Base-by-base conservation (phyloP, 2,113 vertebrate species). In the Megalops atlanticus region DNA sequence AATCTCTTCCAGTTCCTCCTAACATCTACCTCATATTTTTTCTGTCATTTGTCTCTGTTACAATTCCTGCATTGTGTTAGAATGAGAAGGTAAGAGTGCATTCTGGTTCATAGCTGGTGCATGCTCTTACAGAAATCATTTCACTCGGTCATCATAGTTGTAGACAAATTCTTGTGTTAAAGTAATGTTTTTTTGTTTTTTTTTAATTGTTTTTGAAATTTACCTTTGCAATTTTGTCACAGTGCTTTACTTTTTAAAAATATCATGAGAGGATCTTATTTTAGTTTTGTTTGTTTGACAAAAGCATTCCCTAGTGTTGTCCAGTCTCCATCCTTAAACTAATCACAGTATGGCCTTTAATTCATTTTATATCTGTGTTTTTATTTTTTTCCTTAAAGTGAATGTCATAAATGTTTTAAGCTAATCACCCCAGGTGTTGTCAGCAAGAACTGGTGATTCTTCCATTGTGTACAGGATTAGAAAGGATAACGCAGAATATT, bases 1-100 rank as follows among this genome's bases (percentile, higher is more conserved):
- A 93, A 92, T 92, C 87, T 93, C 89, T 93, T 92, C 89, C 88
- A 87, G 88, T 90, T 93, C 89, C 94, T 94, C 95, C 96, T 99
- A 99, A 98, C 94, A 95, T 96, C 95, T 97, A 94, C 96, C 96
- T 97, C 93, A 88, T 99, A 96, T 99, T 95, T 99, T 97, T 99
- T 96, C 92, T 96, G 93, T 96, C 96, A 94, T 97, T 95, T 98
- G 92, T 97, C 97, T 93, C 92, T 94, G 96, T 94, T 95, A 93
- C 94, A 97, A 97, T 97, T 95, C 97, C 97, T 96, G 96, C 96
- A 98, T 96, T 97, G 94, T 97, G 95, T 97, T 99, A 99, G 98
- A 99, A 99, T 98, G 98, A 99, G 93, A 99, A 99, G 98, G 98
- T 99, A 99, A 99, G 98, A 95, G 89, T 93, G 93, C 94, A 92